Conservation (phyloP, 2,797 vertebrate species). For the Antrozous pallidus region DNA sequence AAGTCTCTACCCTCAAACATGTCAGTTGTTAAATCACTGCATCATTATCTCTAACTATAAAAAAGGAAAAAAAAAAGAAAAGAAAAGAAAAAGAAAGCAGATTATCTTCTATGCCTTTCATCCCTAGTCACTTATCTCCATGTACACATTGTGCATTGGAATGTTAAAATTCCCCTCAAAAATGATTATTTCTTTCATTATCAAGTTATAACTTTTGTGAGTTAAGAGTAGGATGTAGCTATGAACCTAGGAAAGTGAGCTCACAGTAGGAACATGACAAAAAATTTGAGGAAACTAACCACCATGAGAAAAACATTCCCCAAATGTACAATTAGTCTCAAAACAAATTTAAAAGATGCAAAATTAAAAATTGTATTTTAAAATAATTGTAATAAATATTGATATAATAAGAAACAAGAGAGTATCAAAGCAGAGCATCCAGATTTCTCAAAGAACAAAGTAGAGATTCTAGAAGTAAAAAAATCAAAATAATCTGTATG, state of each 20-base stretch:
- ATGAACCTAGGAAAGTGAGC: neutral
- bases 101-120: neutral
- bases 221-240: neutral
- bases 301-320: neutral
- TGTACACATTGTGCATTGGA: neutral
- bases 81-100: neutral
- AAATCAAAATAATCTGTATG: neutral
- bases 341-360: neutral
- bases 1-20: neutral
- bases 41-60: neutral
- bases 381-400: neutral
- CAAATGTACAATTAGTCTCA: neutral
- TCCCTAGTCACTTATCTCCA: neutral
- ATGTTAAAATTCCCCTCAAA: neutral
- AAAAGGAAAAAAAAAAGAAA: neutral
- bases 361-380: neutral
- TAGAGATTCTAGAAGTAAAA: neutral
- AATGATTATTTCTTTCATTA: neutral
- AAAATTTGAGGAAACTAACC: neutral
- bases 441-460: neutral
- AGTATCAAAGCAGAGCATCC: neutral
- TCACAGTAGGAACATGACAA: neutral
- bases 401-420: neutral
- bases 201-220: neutral
- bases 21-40: neutral